Percentiles rank a stretch among this genome's conserved stretches.
Conservation (phyloP, 2,888 invertebrate species). For the Tenthredo notha region DNA sequence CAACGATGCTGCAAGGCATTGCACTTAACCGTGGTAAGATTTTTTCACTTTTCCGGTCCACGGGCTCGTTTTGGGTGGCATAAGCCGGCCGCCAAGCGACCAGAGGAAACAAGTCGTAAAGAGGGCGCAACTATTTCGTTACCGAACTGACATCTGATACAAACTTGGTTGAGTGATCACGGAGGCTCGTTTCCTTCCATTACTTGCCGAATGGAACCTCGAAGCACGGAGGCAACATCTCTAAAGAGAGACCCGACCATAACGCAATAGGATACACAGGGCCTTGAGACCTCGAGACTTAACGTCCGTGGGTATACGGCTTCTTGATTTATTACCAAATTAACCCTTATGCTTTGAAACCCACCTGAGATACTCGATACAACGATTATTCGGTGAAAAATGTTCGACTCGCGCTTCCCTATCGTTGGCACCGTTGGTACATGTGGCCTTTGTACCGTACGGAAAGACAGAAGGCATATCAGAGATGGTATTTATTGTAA, state of each 20-base stretch:
- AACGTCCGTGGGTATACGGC: slow-evolving; percentile 65
- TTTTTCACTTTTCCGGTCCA: slow-evolving; percentile 7
- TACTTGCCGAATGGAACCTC: slow-evolving; percentile 59
- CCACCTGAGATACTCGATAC: slow-evolving; percentile 15
- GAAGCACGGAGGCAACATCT: slow-evolving; percentile 46
- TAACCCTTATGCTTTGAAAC: slow-evolving; percentile 61
- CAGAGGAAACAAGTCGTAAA: slow-evolving; percentile 69
- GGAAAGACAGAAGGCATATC: slow-evolving; percentile 8
- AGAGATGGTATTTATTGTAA: slow-evolving; percentile 4
- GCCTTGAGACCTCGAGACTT: slow-evolving; percentile 55
- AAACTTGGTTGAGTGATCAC: slow-evolving; percentile 75
- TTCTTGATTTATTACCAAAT: slow-evolving; percentile 77
- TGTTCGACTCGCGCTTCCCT: not conserved
- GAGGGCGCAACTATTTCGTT: slow-evolving; percentile 75
- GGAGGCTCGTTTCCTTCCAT: slow-evolving; percentile 58
- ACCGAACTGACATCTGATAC: slow-evolving; percentile 76
- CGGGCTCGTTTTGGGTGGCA: slow-evolving; percentile 18
- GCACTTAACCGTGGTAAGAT: not conserved
- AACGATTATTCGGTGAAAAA: not conserved
- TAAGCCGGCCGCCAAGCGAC: slow-evolving; percentile 57
- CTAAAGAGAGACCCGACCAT: slow-evolving; percentile 60
- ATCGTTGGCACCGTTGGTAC: not conserved
- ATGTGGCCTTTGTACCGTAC: not conserved
- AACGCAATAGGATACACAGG: slow-evolving; percentile 74
- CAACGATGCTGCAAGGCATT: not conserved